A percentile compares a stretch with the other conserved stretches of the same genome.
These are phyloP conservation scores for Phyllotreta cruciferae DNA, from an alignment of 2,888 invertebrate species.

Conservation along the genomic window DNA sequence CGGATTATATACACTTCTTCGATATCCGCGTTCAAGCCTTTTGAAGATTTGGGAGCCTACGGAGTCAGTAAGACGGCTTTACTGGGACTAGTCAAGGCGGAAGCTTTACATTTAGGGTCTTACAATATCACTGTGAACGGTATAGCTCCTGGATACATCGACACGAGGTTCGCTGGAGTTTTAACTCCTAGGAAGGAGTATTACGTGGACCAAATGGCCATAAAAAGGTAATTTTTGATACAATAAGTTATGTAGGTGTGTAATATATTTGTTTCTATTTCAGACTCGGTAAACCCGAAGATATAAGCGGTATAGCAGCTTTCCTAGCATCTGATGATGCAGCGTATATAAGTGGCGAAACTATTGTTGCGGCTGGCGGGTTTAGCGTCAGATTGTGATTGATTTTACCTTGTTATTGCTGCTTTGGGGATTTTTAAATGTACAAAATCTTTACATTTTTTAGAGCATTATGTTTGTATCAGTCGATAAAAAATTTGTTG, in stretches of 20 bases:
- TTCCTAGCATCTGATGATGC: constrained; percentile 76
- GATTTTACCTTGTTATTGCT: too few relatives aligned
- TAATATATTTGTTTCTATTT: too few relatives aligned
- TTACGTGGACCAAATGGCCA: constrained; percentile 46
- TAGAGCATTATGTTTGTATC: too few relatives aligned
- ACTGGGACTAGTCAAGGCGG: constrained; percentile 84
- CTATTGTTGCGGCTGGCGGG: constrained; percentile 70
- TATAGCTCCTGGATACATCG: constrained; percentile 90
- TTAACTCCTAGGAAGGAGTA: constrained; percentile 62
- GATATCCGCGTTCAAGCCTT: constrained; percentile 80
- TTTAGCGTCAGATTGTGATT: constrained; percentile 58
- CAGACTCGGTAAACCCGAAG: constrained; percentile 67
- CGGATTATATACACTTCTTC: constrained; percentile 88
- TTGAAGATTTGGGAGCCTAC: not conserved
- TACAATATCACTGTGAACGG: constrained; percentile 93
- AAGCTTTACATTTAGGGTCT: constrained; percentile 75
- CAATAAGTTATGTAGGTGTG: constrained; percentile 41
- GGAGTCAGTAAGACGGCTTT: constrained; percentile 89
- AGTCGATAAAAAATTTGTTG: too few relatives aligned
- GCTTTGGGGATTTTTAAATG: too few relatives aligned
- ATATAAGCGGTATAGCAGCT: constrained; percentile 69
- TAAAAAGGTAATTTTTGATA: too few relatives aligned
- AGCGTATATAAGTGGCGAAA: constrained; percentile 77
- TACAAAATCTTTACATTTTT: too few relatives aligned
- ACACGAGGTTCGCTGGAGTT: constrained; percentile 84